Evolutionary conservation across 2,888 invertebrate species (phyloP).

Genomic region (Athalia circularis): DNA sequence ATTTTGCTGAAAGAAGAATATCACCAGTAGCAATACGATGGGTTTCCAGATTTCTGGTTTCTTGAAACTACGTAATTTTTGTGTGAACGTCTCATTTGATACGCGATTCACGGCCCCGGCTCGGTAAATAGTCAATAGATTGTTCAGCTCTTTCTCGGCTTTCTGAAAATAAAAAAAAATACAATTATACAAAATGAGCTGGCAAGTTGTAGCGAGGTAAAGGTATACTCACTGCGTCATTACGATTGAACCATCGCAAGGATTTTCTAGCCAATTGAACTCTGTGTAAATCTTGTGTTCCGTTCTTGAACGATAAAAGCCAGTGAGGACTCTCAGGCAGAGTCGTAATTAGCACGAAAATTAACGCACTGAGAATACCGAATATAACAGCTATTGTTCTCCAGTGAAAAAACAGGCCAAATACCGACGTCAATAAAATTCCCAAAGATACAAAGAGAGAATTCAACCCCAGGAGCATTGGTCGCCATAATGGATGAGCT

Average conservation of each 20-base stretch:
- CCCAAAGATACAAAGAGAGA: slow-evolving; percentile 79
- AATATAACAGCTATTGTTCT: slow-evolving; percentile 74
- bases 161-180: slow-evolving; percentile 48
- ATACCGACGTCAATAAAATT: slow-evolving; percentile 76
- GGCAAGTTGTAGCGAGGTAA: too few species aligned
- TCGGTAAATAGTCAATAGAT: slow-evolving; percentile 47
- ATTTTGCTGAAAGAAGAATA: slow-evolving; percentile 77
- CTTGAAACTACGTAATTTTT: slow-evolving; percentile 33
- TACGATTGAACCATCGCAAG: slow-evolving; percentile 74
- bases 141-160: slow-evolving; percentile 51
- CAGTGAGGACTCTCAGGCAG: slow-evolving; percentile 79
- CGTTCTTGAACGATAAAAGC: slow-evolving; percentile 74
- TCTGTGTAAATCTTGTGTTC: slow-evolving; percentile 52
- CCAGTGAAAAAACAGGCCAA: slow-evolving; percentile 76
- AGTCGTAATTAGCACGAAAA: slow-evolving; percentile 69
- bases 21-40: slow-evolving; percentile 72
- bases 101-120: neutral
- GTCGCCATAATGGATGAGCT: slow-evolving; percentile 75
- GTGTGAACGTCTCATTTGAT: slow-evolving; percentile 30
- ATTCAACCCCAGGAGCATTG: slow-evolving; percentile 77
- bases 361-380: slow-evolving; percentile 67
- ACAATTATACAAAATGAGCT: neutral
- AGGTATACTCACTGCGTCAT: slow-evolving; percentile 66
- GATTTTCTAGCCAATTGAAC: slow-evolving; percentile 67
- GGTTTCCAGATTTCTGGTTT: slow-evolving; percentile 76